Base-by-base conservation (phyloP, 2,113 vertebrate species). In the Shinisaurus crocodilurus region DNA sequence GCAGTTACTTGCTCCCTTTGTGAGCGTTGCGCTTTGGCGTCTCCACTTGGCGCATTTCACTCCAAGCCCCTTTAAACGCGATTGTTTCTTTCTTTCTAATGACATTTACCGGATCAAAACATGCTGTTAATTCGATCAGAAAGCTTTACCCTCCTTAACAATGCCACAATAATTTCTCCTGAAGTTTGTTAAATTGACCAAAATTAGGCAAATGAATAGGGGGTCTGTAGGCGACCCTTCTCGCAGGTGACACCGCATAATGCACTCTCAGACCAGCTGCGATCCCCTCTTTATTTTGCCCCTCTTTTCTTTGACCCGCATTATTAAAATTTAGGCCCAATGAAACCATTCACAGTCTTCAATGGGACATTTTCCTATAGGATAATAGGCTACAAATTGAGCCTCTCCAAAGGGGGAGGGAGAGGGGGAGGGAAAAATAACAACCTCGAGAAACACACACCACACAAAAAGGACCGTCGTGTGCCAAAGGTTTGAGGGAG, bases 41-140 rank as follows among this genome's bases (percentile, higher is more conserved):
- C 98, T 98, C 98, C 98, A 98, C 98, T 99, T 99, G 98, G 98
- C 99, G 99, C 98, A 98, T 98, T 98, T 90, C 90, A 98, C 98
- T 97, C 98, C 98, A 97, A 98, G 97, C 97, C 98, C 96, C 98
- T 98, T 98, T 98, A 98, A 98, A 99, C 98, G 98, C 98, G 98
- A 99, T 99, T 99, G 98, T 99, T 98, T 99, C 98, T 98, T 98
- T 98, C 98, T 98, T 98, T 99, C 98, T 99, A 99, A 99, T 99
- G 99, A 99, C 99, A 99, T 99, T 99, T 99, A 99, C 99, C 99
- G 99, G 98, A 99, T 99, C 99, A 99, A 99, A 99, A 99, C 99
- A 98, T 98, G 98, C 98, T 99, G 98, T 99, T 99, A 99, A 99
- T 99, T 99, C 99, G 99, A 99, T 99, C 99, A 99, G 99, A 99